Conservation (phyloP, 2,888 invertebrate genomes). For the Yponomeuta sedellus region DNA sequence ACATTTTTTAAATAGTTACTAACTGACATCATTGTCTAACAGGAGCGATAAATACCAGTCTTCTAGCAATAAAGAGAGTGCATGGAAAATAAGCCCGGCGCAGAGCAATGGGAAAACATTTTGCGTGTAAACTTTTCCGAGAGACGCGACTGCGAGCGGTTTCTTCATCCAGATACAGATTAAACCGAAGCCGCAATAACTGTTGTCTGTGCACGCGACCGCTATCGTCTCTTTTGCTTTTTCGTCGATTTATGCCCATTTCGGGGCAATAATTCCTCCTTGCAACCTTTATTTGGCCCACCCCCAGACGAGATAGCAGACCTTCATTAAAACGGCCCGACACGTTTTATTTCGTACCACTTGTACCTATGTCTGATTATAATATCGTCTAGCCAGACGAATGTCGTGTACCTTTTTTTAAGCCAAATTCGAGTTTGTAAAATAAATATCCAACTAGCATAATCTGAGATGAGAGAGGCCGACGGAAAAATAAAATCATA, state of each 20-base stretch:
- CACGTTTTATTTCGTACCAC: conserved; percentile 17
- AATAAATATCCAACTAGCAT: background rate
- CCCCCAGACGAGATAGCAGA: conserved; percentile 24
- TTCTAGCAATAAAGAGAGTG: background rate
- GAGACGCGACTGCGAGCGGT: conserved; percentile 24
- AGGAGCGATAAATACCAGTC: background rate
- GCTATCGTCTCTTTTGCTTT: conserved; percentile 25
- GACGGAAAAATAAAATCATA: conserved; percentile 1
- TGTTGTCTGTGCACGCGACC: conserved; percentile 25
- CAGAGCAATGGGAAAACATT: background rate
- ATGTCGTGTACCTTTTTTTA: background rate
- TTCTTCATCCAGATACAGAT: conserved; percentile 27
- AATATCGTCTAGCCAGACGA: conserved; percentile 1
- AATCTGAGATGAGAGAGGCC: background rate
- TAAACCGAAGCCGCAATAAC: conserved; percentile 31
- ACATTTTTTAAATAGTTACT: no score
- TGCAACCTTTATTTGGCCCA: conserved; percentile 20
- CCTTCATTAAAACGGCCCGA: conserved; percentile 32
- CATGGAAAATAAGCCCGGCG: background rate
- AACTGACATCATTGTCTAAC: background rate
- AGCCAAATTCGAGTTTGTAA: background rate
- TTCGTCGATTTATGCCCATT: conserved; percentile 31
- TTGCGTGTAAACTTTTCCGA: conserved; percentile 14
- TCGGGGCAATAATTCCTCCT: conserved; percentile 23
- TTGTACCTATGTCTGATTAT: conserved; percentile 12